A percentile compares a stretch with the other conserved stretches of the same genome.
These are phyloP conservation scores for Falcunculus frontatus DNA, from an alignment of 2,113 vertebrate species.

Conservation along the genomic window DNA sequence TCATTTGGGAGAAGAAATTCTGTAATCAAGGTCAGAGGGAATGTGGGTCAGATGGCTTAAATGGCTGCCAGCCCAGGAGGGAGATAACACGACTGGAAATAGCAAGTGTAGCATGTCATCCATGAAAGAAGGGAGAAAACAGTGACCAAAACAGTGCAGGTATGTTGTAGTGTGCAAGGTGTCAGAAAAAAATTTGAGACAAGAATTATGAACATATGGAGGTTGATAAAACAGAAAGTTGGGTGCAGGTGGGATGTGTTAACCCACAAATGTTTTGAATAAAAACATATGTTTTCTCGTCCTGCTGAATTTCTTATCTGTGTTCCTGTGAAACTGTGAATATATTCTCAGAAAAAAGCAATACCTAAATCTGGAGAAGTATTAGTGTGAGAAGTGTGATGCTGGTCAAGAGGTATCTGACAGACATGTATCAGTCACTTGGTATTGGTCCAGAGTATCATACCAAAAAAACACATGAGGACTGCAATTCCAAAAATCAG, in stretches of 20 bases:
- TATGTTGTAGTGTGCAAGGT: not conserved
- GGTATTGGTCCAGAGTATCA: not conserved
- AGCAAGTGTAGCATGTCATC: not conserved
- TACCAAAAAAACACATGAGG: not conserved
- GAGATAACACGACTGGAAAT: not conserved
- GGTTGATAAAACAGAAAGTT: not conserved
- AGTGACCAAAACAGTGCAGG: accelerated
- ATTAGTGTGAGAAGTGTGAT: not conserved
- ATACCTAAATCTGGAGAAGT: not conserved
- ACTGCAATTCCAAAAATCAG: not conserved
- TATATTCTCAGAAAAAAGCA: not conserved
- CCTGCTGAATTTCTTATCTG: not conserved
- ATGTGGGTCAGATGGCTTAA: not conserved
- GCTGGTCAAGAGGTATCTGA: not conserved
- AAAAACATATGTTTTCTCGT: not conserved
- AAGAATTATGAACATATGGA: not conserved
- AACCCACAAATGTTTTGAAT: not conserved
- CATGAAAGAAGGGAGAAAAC: not conserved
- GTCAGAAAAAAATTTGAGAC: not conserved
- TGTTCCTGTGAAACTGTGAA: not conserved
- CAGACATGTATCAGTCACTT: not conserved
- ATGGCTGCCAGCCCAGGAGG: not conserved
- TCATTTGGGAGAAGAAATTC: not conserved
- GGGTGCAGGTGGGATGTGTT: not conserved
- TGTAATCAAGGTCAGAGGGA: not conserved